Conservation (phyloP, 2,113 vertebrate genomes). For the Psettodes erumei region DNA sequence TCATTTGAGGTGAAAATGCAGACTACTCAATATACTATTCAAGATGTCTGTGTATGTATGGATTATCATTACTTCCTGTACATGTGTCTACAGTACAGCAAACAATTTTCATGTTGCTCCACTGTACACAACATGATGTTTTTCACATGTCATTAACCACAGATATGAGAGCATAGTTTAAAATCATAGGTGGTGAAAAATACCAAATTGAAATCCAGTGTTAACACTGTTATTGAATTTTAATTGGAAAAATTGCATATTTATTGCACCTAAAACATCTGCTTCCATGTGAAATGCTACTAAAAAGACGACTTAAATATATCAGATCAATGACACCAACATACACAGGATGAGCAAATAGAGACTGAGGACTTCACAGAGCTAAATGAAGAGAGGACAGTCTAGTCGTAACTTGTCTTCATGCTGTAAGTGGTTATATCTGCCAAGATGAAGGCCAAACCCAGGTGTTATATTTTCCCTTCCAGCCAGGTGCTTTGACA, state of each 20-base stretch:
- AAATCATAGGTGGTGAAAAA: neutral
- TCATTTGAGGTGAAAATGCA: conserved; percentile 22
- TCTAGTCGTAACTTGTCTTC: conserved; percentile 18
- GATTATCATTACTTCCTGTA: neutral
- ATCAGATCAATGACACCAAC: neutral
- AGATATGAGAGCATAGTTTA: neutral
- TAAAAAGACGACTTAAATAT: neutral
- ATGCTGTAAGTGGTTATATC: conserved; percentile 1
- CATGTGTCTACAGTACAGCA: neutral
- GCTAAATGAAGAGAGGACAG: neutral
- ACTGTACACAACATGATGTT: neutral
- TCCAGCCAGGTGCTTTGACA: neutral
- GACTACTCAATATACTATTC: neutral
- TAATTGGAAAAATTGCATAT: neutral
- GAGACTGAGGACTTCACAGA: neutral
- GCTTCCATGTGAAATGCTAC: neutral
- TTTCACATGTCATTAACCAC: neutral
- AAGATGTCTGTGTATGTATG: neutral
- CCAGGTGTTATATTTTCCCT: neutral
- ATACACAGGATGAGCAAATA: neutral
- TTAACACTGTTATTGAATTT: neutral
- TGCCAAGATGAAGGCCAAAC: neutral
- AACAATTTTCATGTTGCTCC: too few species aligned
- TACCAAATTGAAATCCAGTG: neutral
- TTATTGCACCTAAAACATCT: neutral